Evolutionary conservation across 2,113 vertebrate genomes (phyloP).

Genomic region (Artemisiospiza belli): DNA sequence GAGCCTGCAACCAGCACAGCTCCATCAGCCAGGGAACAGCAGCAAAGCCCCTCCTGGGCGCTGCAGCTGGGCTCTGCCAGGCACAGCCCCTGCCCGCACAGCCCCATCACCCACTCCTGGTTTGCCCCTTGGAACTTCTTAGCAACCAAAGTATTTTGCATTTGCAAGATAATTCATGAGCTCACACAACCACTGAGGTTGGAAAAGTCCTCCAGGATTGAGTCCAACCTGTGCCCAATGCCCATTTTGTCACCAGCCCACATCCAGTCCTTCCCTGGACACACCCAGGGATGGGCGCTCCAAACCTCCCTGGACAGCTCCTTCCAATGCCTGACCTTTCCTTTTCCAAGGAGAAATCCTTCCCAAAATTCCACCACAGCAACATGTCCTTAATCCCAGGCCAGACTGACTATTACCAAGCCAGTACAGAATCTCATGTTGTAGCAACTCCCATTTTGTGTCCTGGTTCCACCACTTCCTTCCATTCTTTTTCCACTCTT

Average conservation of each 20-base stretch:
- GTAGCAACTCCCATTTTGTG: not conserved
- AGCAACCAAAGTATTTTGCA: not conserved
- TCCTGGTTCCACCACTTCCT: not conserved
- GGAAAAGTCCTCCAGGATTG: not conserved
- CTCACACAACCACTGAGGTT: rapidly evolving
- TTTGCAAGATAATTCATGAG: rapidly evolving
- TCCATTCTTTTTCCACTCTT: not conserved
- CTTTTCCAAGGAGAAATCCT: not conserved
- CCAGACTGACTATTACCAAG: not conserved
- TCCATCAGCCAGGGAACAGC: rapidly evolving
- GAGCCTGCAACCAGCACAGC: constrained; percentile 51
- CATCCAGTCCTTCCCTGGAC: rapidly evolving
- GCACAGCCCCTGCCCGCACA: too few species aligned
- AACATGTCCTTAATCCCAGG: not conserved
- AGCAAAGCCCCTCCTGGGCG: too few species aligned
- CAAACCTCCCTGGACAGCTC: not conserved
- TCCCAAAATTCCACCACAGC: not conserved
- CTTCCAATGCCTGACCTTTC: not conserved
- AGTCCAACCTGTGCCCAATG: too few species aligned
- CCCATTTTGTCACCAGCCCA: not conserved
- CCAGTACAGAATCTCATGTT: too few species aligned
- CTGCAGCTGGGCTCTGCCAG: not conserved
- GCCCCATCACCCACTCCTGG: rapidly evolving
- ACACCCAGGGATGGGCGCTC: not conserved
- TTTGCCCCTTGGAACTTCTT: rapidly evolving